Conservation (phyloP, 1,140 invertebrate genomes). For the Drosophila ironensis region DNA sequence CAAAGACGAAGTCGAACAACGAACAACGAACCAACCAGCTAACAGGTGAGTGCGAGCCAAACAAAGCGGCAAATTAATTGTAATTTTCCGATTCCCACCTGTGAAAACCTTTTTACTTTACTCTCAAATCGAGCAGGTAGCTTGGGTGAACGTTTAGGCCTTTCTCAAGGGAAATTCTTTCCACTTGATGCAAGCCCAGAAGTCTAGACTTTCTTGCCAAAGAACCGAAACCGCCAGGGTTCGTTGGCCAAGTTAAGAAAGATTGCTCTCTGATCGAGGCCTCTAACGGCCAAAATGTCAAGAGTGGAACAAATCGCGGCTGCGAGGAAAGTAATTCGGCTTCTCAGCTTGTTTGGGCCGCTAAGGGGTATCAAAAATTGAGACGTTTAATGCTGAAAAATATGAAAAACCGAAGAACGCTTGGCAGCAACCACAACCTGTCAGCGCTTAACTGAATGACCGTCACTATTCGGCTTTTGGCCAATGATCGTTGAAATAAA, state of each 20-base stretch:
- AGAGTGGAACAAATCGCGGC: background rate
- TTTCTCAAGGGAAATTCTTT: too few relatives aligned
- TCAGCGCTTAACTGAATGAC: slow-evolving; percentile 25
- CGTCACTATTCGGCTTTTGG: slow-evolving; percentile 12
- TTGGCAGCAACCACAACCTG: slow-evolving; percentile 16
- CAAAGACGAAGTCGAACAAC: slow-evolving; percentile 15
- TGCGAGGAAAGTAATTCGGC: too few relatives aligned
- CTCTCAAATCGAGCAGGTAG: too few relatives aligned
- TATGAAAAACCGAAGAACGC: slow-evolving; percentile 21
- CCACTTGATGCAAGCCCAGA: too few relatives aligned
- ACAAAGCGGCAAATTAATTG: too few relatives aligned
- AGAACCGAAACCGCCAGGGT: background rate
- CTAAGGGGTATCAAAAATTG: too few relatives aligned
- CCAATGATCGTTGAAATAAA: slow-evolving; percentile 2
- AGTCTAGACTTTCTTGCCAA: too few relatives aligned
- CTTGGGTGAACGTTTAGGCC: too few relatives aligned
- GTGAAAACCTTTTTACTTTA: too few relatives aligned
- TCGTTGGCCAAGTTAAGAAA: slow-evolving; percentile 13
- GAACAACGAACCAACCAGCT: slow-evolving; percentile 1
- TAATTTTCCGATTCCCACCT: too few relatives aligned
- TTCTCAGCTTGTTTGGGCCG: too few relatives aligned
- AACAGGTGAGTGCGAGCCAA: slow-evolving; percentile 41
- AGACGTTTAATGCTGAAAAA: background rate
- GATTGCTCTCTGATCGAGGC: background rate
- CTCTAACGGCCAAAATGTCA: background rate